Percentiles rank a stretch among this genome's conserved stretches.
phyloP scores from a whole-genome alignment of 2,888 invertebrate genomes.

The Scaptomyza reducta region DNA sequence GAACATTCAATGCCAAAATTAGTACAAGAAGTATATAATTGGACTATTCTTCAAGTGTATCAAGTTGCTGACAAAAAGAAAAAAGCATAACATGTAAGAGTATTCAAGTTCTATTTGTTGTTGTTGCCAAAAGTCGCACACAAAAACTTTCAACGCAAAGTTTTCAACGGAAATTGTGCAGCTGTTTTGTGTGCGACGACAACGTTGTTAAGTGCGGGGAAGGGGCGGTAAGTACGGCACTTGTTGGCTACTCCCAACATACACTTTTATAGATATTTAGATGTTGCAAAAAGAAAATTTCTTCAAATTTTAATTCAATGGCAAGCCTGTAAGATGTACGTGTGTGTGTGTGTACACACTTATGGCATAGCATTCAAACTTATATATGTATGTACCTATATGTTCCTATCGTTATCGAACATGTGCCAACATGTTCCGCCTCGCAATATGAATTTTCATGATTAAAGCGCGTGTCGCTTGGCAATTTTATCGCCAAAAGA shows the following conservation, averaged over 20 bases:
- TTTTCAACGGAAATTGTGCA: constrained; percentile 75
- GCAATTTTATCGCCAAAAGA: constrained; percentile 64
- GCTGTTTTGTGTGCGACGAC: constrained; percentile 71
- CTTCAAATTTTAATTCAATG: constrained; percentile 69
- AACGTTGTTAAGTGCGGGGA: constrained; percentile 1
- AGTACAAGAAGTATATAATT: no score
- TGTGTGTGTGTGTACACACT: background rate
- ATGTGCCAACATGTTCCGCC: constrained; percentile 50
- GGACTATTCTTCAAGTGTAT: background rate
- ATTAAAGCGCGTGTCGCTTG: constrained; percentile 67
- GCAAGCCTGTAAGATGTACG: constrained; percentile 19
- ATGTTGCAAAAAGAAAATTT: constrained; percentile 30
- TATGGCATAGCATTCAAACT: background rate
- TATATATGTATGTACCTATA: background rate
- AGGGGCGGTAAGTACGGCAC: constrained; percentile 20
- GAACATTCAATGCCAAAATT: no score
- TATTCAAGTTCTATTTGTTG: constrained; percentile 28
- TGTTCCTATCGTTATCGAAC: constrained; percentile 32
- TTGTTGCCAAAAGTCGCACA: constrained; percentile 65
- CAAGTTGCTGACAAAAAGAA: background rate
- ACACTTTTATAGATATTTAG: constrained; percentile 36
- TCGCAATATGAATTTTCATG: constrained; percentile 73
- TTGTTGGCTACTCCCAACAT: constrained; percentile 51
- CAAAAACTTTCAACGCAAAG: constrained; percentile 69
- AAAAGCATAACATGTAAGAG: constrained; percentile 23